Evolutionary conservation across 2,888 invertebrate genomes (phyloP).

Genomic region (Cinara cedri): DNA sequence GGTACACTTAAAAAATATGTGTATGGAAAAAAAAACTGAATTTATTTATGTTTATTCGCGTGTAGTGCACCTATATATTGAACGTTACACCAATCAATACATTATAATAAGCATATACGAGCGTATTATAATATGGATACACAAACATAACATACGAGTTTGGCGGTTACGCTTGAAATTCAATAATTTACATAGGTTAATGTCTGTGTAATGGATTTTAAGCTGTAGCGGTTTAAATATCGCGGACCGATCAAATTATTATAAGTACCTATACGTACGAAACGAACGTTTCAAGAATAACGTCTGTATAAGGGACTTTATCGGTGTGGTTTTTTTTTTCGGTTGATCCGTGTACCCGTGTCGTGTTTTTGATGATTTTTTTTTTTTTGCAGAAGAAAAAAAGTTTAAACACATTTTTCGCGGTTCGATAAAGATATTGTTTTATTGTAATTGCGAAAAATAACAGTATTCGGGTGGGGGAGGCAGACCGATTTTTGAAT

Average conservation of each 20-base stretch:
- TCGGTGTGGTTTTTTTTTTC: not conserved
- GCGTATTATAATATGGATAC: not conserved
- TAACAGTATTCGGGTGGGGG: too few relatives aligned
- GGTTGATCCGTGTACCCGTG: too few relatives aligned
- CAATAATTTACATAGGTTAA: slow-evolving; percentile 11
- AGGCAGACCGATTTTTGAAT: not conserved
- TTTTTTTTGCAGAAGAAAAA: not conserved
- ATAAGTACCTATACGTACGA: not conserved
- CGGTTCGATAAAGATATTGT: too few relatives aligned
- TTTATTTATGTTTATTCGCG: not conserved
- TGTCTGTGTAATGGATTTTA: slow-evolving; percentile 27
- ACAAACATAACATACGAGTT: not conserved
- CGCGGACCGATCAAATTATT: not conserved
- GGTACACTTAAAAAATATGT: not conserved
- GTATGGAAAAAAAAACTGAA: not conserved
- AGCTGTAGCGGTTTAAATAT: not conserved
- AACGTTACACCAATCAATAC: not conserved
- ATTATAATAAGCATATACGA: not conserved
- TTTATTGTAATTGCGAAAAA: too few relatives aligned
- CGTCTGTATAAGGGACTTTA: not conserved
- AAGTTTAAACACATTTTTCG: not conserved
- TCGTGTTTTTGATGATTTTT: too few relatives aligned
- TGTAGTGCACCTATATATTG: not conserved
- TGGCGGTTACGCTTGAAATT: not conserved
- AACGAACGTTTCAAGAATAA: not conserved